Base-by-base conservation (phyloP, 2,113 vertebrate genomes). In the Rhinoderma darwinii region DNA sequence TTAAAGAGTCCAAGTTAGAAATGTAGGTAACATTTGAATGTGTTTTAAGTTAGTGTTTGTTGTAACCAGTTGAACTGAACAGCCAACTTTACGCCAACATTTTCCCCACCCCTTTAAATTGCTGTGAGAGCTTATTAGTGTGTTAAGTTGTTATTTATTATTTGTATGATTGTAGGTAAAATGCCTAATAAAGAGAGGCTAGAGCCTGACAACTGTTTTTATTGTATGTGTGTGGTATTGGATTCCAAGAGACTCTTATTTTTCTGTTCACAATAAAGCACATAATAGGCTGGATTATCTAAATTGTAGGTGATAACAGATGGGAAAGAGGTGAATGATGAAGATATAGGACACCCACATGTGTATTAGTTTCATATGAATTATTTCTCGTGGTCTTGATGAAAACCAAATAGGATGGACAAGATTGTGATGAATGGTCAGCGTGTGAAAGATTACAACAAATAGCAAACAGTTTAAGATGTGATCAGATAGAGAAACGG, bases 291-390 rank as follows among this genome's bases (percentile, higher is more conserved):
- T 86, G 94, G 95, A 96, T 97, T 96, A 96, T 91, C 93, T 96
- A 94, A 96, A 95, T 96, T 93, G 95, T 92, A 92, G 93, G 95
- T 95, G 95, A 96, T 96, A 96, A 97, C 95, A 96, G 96, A 96
- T 94, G 91, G 94, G 93, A 92, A 91, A 90, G 92, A 92, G 94
- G 90, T 95, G 92, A 93, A 93, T 91, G 92, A 95, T 93, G 92
- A 90, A 91, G 96, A 96, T 91, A 97, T 88, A 95, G 92, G 95
- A 97, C 92, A 96, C 96, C 85, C 92, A 88, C 93, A 88, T 92
- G 93, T 94, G 94, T 95, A 94, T 94, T 93, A 93, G 94, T 94
- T 94, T 93, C 92, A 89, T 96, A 96, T 96, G 90, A 97, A 96
- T 97, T 96, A 97, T 96, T 97, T 95, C 95, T 96, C 14, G 14